Evolutionary conservation across 2,797 vertebrate genomes (phyloP), one percentile per base, ranked within the genome.

Genomic region (Eidolon dupreanum): DNA sequence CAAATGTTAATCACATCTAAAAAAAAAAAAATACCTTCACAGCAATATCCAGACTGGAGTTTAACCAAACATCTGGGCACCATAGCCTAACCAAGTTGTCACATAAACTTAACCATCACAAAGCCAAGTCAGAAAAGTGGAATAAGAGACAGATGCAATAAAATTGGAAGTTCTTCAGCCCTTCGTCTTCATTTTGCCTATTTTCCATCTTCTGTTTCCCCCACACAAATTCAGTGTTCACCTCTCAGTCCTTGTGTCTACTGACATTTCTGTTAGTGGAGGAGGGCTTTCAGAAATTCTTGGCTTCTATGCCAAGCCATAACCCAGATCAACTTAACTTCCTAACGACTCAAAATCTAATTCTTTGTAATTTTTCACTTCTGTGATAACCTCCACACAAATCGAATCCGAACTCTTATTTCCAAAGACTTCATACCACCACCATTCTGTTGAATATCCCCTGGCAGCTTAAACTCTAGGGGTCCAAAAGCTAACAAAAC

Each of bases 401-500:
- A 73, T 41, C 33, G 70, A 86, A 51, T 8, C 9, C 79, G 68
- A 88, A 88, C 19, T 46, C 22, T 75, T 75, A 33, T 78, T 88
- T 74, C 22, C 46, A 61, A 94, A 74, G 49, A 71, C 36, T 26
- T 36, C 31, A 57, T 19, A 26, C 3, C 59, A 51, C 79, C 77
- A 78, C 89, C 15, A 79, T 83, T 61, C 55, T 61, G 36, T 36
- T 73, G 43, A 74, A 65, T 19, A 55, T 36, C 3, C 36, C 26
- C 59, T n/a, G 31, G 63, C n/a, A 65, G 41, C 74, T 66, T 19
- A 49, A 73, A 63, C 16, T 26, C 22, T 15, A 19, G 4, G 11
- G 75, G 55, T 74, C 77, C 41, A 65, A 85, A 85, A 88, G 79
- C 51, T 91, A 78, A 73, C n/a, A 82, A 71, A 73, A 82, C 13